Base-by-base conservation (phyloP, 2,113 vertebrate species). In the Potamarius usumacintae region DNA sequence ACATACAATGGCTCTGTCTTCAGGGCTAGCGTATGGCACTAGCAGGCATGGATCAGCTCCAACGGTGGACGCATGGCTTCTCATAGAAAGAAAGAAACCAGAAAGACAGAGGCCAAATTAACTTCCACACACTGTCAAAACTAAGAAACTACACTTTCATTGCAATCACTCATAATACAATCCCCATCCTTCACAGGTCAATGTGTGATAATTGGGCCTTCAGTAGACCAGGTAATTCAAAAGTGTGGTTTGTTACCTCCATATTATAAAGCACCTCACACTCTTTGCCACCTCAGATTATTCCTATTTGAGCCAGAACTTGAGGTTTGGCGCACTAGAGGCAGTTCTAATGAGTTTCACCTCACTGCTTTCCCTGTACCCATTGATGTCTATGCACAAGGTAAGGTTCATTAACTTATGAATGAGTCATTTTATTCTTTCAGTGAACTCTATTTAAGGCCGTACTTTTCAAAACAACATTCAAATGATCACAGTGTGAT, bases 181-280 rank as follows among this genome's bases (percentile, higher is more conserved):
- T 92, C 85, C 85, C 92, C 85, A 91, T 93, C 92, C 94, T 90
- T 93, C 92, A 94, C 92, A 86, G 87, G 92, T 89, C 90, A 77
- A 82, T 86, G 90, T 92, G 92, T 94, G 91, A 93, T 93, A 91
- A 93, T 94, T 89, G 94, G 93, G 92, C 92, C 94, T 94, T 91
- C 92, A 93, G 87, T 88, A 93, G 92, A 94, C 92, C 93, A 92
- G 92, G 92, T 94, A 92, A 95, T 95, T 93, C 88, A 92, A 90
- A 91, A 93, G 69, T 89, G 84, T 88, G 90, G 90, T 90, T 93
- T 93, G 91, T 89, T 92, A 89, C 82, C 58, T 85, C 80, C 83
- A 0, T 80, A 91, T 90, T 93, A 92, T 91, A 80, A 90, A 88
- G 72, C 7, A 30, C 30, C 62, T 22, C 77, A 60, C 69, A 42